Evolutionary conservation across 2,113 vertebrate species (phyloP), one percentile per base, ranked within the genome.

Genomic region (Archocentrus centrarchus): DNA sequence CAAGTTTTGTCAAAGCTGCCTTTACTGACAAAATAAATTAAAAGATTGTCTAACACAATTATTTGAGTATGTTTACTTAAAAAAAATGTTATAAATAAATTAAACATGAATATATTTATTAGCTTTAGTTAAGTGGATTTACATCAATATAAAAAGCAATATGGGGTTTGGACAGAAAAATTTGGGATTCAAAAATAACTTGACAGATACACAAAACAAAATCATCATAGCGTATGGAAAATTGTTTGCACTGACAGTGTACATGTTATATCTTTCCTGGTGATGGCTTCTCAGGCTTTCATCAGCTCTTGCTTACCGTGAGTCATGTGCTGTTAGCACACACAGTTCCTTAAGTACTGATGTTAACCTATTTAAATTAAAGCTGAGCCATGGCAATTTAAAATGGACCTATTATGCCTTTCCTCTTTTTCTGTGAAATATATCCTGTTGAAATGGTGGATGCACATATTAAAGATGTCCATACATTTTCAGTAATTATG

Each of bases 111-210:
- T 2, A 18, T 53, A 18, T 53, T 53, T 68, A 39, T 17, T 6
- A 44, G 13, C 39, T 66, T 66, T 2, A 24, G n/a, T 18, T 27
- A 47, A 68, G 27, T 41, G 27, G n/a, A 0, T 24, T 66, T 24
- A 5, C 39, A 24, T 24, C 8, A 0, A 1, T 44, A 14, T 15
- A 66, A 13, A 44, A 66, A 66, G 41, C 44, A 41, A 68, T 27
- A 47, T 7, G 6, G 41, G 1, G 1, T 18, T 17, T 47, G 17
- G 39, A 11, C 0, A 1, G 1, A 30, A 50, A 47, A n/a, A 11
- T 27, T 44, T 1, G 6, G 41, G 64, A 44, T 27, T 68, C 14
- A 68, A 11, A 47, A 47, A 14, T 11, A 18, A 68, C 14, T 47
- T 0, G 24, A 70, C 24, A 30, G 24, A 50, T 24, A 20, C 66